Evolutionary conservation across 1,140 invertebrate genomes (phyloP).

Genomic region (Charaxes varanes): DNA sequence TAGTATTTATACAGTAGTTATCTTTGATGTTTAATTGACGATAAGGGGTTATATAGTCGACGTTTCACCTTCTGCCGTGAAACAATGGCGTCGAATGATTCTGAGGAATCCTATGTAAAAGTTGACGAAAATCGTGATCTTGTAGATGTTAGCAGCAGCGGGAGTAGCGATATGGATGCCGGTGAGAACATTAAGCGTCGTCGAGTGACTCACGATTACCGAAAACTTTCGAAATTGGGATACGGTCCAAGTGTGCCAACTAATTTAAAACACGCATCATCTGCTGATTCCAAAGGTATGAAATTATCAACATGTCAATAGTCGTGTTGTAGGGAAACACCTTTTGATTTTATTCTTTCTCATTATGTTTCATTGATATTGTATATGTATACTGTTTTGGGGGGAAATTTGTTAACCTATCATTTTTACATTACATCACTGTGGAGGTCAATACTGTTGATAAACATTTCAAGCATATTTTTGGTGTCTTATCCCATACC

Average conservation of each 20-base stretch:
- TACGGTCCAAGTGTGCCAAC: constrained; percentile 65
- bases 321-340: constrained; percentile 14
- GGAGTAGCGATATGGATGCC: constrained; percentile 44
- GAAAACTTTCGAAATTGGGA: constrained; percentile 64
- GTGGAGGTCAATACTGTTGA: constrained; percentile 68
- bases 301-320: constrained; percentile 16
- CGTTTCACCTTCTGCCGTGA: constrained; percentile 41
- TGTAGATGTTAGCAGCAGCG: constrained; percentile 37
- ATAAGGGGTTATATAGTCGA: constrained; percentile 38
- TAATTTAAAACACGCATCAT: constrained; percentile 41
- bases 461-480: constrained; percentile 50
- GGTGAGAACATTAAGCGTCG: constrained; percentile 60
- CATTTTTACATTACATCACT: constrained; percentile 59
- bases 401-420: constrained; percentile 68
- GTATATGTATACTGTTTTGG: constrained; percentile 44
- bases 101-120: constrained; percentile 61
- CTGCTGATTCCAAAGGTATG: constrained; percentile 57
- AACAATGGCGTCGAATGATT: constrained; percentile 68
- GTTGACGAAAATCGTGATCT: constrained; percentile 55
- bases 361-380: constrained; percentile 4
- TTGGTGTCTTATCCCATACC: constrained; percentile 7
- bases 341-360: constrained; percentile 4
- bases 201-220: constrained; percentile 59
- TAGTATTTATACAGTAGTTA: constrained; percentile 31
- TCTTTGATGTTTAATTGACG: constrained; percentile 50